Evolutionary conservation across 2,113 vertebrate species (phyloP), one percentile per base, ranked within the genome.

Genomic region (Sander lucioperca): DNA sequence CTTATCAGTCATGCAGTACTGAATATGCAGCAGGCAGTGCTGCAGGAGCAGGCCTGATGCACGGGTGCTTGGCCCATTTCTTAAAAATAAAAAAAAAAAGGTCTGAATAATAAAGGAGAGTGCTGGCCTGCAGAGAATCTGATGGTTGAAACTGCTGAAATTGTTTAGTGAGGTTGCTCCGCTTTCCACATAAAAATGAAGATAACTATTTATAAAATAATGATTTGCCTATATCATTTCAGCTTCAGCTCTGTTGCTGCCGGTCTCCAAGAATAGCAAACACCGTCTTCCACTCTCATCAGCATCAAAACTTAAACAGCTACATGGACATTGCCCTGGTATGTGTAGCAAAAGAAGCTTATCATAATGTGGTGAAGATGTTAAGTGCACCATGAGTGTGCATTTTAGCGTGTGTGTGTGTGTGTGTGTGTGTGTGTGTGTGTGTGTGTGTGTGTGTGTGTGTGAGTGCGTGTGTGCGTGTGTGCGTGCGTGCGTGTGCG

Each of bases 31-130:
- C 47, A 80, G 47, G 56, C 79, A 83, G 68, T 63, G 71, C 70
- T 65, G 82, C 86, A 86, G 87, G 88, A 89, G 85, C 74, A 77
- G 67, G 61, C 16, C 73, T 80, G 76, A 69, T 85, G 82, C 50
- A 11, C 23, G 6, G 62, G 77, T 80, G 57, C 86, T 82, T 86
- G 84, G 78, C 85, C 88, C 76, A 90, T 58, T 91, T 93, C 86
- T 78, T 78, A 23, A 80, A 76, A 74, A 56, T 72, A 83, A 77
- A 84, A 77, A 84, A 76, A 48, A 77, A 25, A 76, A n/a, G 19
- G 56, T 73, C 86, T 94, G 86, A 93, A 93, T 94, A 89, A 94
- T 94, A 75, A 83, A 94, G 75, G 80, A 90, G 83, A 76, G 80
- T 75, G 19, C 79, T 67, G 86, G 91, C 73, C 91, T 88, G 89